A percentile compares a stretch with the other conserved stretches of the same genome.
These are phyloP conservation scores for Peribatodes rhomboidaria DNA, from an alignment of 2,888 invertebrate species.

Conservation along the genomic window DNA sequence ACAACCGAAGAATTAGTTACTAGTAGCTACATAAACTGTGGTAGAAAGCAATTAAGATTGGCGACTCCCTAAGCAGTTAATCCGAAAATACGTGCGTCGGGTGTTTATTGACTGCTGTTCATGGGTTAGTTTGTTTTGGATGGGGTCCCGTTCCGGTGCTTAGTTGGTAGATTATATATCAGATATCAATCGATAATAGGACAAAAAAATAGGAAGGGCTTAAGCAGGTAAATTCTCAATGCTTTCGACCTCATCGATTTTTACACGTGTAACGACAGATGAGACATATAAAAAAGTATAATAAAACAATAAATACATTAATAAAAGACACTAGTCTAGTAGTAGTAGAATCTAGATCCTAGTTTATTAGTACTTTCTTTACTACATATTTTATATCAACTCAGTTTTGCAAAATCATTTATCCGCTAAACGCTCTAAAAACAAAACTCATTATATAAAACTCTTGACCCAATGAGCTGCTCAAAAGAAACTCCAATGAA, in stretches of 20 bases:
- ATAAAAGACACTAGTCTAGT: too few species aligned
- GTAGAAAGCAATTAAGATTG: conserved; percentile 79
- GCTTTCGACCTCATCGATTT: too few species aligned
- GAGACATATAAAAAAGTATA: too few species aligned
- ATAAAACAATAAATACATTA: too few species aligned
- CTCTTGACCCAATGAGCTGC: conserved; percentile 44
- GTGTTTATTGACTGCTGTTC: conserved; percentile 80
- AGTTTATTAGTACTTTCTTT: too few species aligned
- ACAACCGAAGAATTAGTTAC: conserved; percentile 52
- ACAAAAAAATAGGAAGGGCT: background rate
- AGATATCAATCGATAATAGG: background rate
- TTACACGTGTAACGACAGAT: too few species aligned
- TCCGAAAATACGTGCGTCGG: conserved; percentile 83
- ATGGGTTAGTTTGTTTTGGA: conserved; percentile 65
- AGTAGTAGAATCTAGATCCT: too few species aligned
- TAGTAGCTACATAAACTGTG: conserved; percentile 62
- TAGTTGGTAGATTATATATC: conserved; percentile 11
- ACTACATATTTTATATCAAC: background rate
- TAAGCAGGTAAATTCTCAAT: too few species aligned
- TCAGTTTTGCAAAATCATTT: background rate
- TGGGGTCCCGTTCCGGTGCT: conserved; percentile 52
- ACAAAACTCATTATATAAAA: conserved; percentile 21
- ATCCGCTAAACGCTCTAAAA: conserved; percentile 1
- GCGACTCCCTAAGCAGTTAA: conserved; percentile 81
- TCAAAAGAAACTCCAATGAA: conserved; percentile 54